Base-by-base conservation (phyloP, 1,140 invertebrate species). In the Globodera ellingtonae region DNA sequence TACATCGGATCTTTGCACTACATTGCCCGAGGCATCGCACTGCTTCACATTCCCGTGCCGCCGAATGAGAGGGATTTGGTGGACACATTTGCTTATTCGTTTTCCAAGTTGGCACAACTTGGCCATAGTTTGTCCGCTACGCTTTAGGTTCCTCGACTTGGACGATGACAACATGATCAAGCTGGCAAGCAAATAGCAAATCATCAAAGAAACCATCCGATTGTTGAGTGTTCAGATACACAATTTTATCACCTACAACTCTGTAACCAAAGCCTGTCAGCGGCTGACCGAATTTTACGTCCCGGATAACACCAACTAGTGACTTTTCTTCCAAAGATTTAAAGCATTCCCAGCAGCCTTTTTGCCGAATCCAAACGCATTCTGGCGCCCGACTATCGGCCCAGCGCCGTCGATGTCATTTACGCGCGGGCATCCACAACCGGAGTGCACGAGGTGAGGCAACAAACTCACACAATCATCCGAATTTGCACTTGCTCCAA, bases 381-480 rank as follows among this genome's bases (percentile, higher is more conserved):
- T 56, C 71, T 86, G 9, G 21, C 21, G 21, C 7, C 75, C 15
- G 24, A 81, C 5, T 84, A 84, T 72, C 71, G 8, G 8, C 83
- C 83, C 52, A 86, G 81, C 44, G 81, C 74, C 46, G 9, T n/a
- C 6, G 83, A 84, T 69, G 76, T 84, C 7, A 75, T 84, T 47
- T 85, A 84, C 46, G 83, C 83, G 3, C 82, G 83, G 65, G 83
- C 83, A 21, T 86, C 84, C 56, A 84, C 83, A 3, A 86, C 85
- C n/a, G 83, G 83, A 48, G 83, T 84, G 9, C 84, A 84, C 83
- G 83, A 84, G 65, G 75, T 77, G 44, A 62, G 35, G 6, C 18
- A 44, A 35, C 47, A 50, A 35, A n/a, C 21, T 56, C 44, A 13
- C 6, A 35, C 50, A 18, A 44, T 74, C 21, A 6, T n/a, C 21